Evolutionary conservation across 2,888 invertebrate genomes (phyloP), one percentile per base, ranked within the genome.

Genomic region (Pherbina coryleti): DNA sequence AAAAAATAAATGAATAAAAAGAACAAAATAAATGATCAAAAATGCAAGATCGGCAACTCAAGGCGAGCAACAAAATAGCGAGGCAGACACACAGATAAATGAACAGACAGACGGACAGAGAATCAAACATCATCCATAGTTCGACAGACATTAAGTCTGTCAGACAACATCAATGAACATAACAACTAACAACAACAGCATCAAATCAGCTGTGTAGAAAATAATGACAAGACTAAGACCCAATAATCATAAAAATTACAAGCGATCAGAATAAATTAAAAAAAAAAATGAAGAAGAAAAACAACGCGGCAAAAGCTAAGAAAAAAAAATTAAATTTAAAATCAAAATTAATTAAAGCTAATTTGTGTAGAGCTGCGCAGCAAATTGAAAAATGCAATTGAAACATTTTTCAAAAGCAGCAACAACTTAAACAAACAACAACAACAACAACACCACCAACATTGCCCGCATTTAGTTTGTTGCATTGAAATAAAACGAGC

Each of bases 281-380:
- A 11, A 37, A 31, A 55, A 37, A 17, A 37, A n/a, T 31, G 5
- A 62, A 34, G 9, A 66, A 37, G 19, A n/a, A 66, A 28, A 66
- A 66, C 19, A 37, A 8, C 25, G 17, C 7, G 17, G 14, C n/a
- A 28, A 19, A 25, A 51, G 17, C 17, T 51, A 31, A n/a, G n/a
- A n/a, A 70, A 60, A 72, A 22, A 25, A 19, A 9, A 44, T 44
- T 25, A 11, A 19, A 60, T 73, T 73, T 73, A 25, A 44, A 60
- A 73, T 51, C 74, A 74, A 74, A 74, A 74, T 74, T 74, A 64
- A 74, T 74, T 74, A 64, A 74, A 74, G 53, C 74, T 74, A 74
- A 74, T 74, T 74, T 74, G 25, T 62, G 17, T 34, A 51, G 64
- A 44, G 64, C 44, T 51, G 74, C 44, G 51, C 74, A 74, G 64